Evolutionary conservation across 2,113 vertebrate species (phyloP), one percentile per base, ranked within the genome.

Genomic region (Ctenomys sociabilis): DNA sequence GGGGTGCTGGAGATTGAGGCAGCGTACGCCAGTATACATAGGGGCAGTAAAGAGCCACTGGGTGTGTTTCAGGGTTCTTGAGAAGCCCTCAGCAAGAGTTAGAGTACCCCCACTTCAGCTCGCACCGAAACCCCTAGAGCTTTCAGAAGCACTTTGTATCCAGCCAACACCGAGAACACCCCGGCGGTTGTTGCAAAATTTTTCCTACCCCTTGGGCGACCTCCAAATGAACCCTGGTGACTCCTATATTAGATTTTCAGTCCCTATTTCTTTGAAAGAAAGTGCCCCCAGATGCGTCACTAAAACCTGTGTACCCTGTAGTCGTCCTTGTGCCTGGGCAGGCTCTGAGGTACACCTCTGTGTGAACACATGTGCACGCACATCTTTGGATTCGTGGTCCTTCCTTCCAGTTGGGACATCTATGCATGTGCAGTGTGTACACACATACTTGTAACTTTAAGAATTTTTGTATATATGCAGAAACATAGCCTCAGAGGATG

Each of bases 191-290:
- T 81, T 92, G 63, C 64, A 52, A 22, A 66, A 84, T 88, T 91
- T 91, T 80, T 49, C 37, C 59, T 88, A 49, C 22, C 66, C 88
- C 52, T 96, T 97, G 77, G 83, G 87, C 40, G 49, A 96, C 95
- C 85, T 95, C 85, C 85, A 75, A 43, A 77, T 86, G 91, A 97
- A 91, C 91, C 43, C 82, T 75, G 49, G 63, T 94, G 78, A 95
- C 86, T 95, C 73, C 17, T 88, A 96, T 84, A 92, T 95, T 94
- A 59, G 83, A 77, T 59, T 90, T 93, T 96, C 49, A 88, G 91
- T 95, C 93, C 45, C 49, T 73, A 78, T 85, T 91, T 77, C 95
- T 94, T 96, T 97, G 54, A 86, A 95, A 91, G 61, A 93, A 96
- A 94, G 81, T 91, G 96, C 32, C 88, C 85, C 85, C 95, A 97